These are phyloP conservation scores for Acronicta aceris DNA, from an alignment of 2,888 invertebrate genomes.

Conservation along the genomic window DNA sequence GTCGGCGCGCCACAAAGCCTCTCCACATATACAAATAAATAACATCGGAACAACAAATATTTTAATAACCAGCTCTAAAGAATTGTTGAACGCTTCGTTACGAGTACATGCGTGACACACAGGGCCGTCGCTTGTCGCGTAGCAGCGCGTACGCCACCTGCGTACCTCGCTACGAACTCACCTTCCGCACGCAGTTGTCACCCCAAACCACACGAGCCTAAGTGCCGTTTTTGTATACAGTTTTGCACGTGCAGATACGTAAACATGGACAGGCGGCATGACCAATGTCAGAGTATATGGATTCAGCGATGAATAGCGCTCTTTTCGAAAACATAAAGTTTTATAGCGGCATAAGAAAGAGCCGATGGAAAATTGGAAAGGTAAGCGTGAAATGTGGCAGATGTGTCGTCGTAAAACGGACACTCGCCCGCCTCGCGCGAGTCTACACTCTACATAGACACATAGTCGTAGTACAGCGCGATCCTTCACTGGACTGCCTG, in stretches of 20 bases:
- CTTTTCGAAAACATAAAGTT: slow-evolving; percentile 82
- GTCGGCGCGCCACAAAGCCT: slow-evolving; percentile 82
- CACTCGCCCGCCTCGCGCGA: slow-evolving; percentile 36
- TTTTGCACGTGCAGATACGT: slow-evolving; percentile 58
- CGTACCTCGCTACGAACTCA: slow-evolving; percentile 53
- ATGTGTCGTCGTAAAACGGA: slow-evolving; percentile 73
- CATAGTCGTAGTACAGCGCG: not conserved
- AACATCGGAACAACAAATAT: slow-evolving; percentile 88
- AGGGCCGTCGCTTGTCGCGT: slow-evolving; percentile 62
- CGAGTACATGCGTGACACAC: slow-evolving; percentile 78
- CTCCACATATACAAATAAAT: slow-evolving; percentile 86
- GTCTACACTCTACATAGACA: slow-evolving; percentile 3
- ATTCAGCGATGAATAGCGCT: slow-evolving; percentile 74
- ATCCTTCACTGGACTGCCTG: not conserved
- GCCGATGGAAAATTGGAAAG: slow-evolving; percentile 84
- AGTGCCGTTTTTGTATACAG: slow-evolving; percentile 52
- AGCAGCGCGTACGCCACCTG: slow-evolving; percentile 68
- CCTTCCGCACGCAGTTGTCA: slow-evolving; percentile 45
- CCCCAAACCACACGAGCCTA: slow-evolving; percentile 49
- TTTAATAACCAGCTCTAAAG: slow-evolving; percentile 87
- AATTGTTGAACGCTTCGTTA: slow-evolving; percentile 83
- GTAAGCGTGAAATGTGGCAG: slow-evolving; percentile 86
- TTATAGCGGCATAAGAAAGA: slow-evolving; percentile 80
- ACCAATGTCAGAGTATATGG: slow-evolving; percentile 78
- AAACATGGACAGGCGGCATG: slow-evolving; percentile 77